Conservation (phyloP, 2,888 invertebrate species). For the Agrochola macilenta region DNA sequence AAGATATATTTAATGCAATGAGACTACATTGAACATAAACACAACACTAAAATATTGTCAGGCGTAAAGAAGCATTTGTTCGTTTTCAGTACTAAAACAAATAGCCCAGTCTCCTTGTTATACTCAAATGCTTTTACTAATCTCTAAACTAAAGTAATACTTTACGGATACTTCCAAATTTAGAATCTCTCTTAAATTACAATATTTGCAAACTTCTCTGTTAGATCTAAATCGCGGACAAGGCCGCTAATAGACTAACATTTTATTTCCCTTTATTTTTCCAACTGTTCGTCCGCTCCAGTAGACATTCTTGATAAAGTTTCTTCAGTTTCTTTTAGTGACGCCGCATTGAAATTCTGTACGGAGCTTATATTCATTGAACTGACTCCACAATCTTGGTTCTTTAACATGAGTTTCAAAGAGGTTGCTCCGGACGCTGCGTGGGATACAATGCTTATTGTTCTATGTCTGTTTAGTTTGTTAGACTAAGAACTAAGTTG, state of each 20-base stretch:
- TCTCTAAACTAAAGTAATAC: background rate
- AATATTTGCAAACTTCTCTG: constrained; percentile 39
- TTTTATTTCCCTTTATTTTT: constrained; percentile 58
- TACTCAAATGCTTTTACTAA: background rate
- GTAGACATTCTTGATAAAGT: constrained; percentile 64
- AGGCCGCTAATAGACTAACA: constrained; percentile 53
- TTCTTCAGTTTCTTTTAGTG: constrained; percentile 63
- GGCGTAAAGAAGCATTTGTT: background rate
- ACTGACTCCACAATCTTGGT: constrained; percentile 63
- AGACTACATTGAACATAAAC: background rate
- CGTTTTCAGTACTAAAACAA: background rate
- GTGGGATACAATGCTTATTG: constrained; percentile 29
- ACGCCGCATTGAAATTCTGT: constrained; percentile 66
- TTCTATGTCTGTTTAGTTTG: constrained; percentile 11
- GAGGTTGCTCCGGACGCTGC: constrained; percentile 41
- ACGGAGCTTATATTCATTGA: constrained; percentile 63
- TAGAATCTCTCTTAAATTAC: constrained; percentile 18
- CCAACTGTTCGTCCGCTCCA: constrained; percentile 39
- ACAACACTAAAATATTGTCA: constrained; percentile 2
- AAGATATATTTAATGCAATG: background rate
- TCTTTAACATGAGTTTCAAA: constrained; percentile 59
- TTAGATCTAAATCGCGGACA: constrained; percentile 46
- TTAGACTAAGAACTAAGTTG: background rate
- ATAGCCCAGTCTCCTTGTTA: background rate
- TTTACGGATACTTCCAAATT: background rate